A percentile compares a stretch with the other conserved stretches of the same genome.
Conservation (phyloP, 2,888 invertebrate species). For the Synergus gifuensis region DNA sequence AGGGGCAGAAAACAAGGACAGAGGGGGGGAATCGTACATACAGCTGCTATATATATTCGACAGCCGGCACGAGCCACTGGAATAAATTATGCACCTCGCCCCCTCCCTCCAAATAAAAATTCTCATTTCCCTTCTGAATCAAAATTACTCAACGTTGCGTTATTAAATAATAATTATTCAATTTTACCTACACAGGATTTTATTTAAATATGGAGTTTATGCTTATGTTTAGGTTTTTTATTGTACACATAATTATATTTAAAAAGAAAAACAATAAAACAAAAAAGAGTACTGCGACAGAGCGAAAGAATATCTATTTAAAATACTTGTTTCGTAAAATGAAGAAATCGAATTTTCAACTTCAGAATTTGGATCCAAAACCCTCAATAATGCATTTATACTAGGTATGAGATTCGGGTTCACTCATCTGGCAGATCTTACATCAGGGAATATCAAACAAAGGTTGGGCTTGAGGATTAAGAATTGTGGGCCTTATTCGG, state of each 20-base stretch:
- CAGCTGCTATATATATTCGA: slow-evolving; percentile 57
- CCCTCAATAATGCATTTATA: too few relatives aligned
- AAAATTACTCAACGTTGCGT: slow-evolving; percentile 1
- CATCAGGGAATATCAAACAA: background rate
- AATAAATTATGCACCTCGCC: slow-evolving; percentile 30
- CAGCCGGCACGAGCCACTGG: slow-evolving; percentile 71
- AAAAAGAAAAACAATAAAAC: too few relatives aligned
- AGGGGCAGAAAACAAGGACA: slow-evolving; percentile 29
- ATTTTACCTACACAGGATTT: background rate
- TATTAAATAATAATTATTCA: background rate
- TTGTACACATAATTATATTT: background rate
- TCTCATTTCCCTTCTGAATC: slow-evolving; percentile 12
- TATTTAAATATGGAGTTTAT: background rate
- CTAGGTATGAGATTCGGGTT: background rate
- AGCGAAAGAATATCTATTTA: too few relatives aligned
- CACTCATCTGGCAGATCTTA: background rate
- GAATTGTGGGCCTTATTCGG: slow-evolving; percentile 40
- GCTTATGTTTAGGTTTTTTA: too few relatives aligned
- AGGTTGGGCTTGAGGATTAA: background rate
- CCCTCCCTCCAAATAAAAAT: slow-evolving; percentile 3
- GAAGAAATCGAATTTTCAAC: background rate
- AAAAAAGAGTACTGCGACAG: too few relatives aligned
- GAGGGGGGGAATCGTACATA: slow-evolving; percentile 50
- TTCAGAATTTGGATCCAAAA: background rate
- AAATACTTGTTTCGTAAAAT: too few relatives aligned